These are phyloP conservation scores for Pardalotus punctatus DNA, from an alignment of 2,113 vertebrate genomes.

Conservation along the genomic window DNA sequence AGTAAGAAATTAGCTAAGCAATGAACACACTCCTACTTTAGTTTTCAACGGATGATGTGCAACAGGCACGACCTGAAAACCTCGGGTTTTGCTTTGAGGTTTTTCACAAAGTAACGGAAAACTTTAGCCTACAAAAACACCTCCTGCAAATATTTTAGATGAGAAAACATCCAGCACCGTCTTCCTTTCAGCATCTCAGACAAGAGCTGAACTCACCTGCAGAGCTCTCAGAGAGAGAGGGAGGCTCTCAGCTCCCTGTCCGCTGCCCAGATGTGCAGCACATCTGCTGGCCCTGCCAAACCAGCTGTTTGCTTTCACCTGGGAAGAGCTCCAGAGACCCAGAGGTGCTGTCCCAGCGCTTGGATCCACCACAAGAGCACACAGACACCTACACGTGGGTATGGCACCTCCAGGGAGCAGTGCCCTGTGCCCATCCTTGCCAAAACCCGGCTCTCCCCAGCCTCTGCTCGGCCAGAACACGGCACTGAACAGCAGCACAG, in stretches of 20 bases:
- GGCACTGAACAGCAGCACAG: not conserved
- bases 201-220: not conserved
- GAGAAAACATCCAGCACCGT: not conserved
- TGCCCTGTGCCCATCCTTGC: accelerated
- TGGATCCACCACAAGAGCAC: not conserved
- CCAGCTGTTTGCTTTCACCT: not conserved
- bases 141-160: not conserved
- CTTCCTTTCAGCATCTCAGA: not conserved
- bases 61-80: not conserved
- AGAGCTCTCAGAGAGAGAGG: not conserved
- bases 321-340: not conserved
- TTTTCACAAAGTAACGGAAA: not conserved
- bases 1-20: not conserved
- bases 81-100: not conserved
- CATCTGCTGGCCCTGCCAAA: not conserved
- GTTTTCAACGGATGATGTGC: accelerated
- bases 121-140: not conserved
- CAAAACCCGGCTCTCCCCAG: not conserved
- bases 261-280: not conserved
- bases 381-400: accelerated
- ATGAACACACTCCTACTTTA: not conserved
- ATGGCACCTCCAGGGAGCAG: accelerated
- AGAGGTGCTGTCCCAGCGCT: accelerated
- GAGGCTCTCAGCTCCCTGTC: not conserved
- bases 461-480: not conserved